Evolutionary conservation across 2,797 vertebrate genomes (phyloP).

Genomic region (Monodelphis domestica): DNA sequence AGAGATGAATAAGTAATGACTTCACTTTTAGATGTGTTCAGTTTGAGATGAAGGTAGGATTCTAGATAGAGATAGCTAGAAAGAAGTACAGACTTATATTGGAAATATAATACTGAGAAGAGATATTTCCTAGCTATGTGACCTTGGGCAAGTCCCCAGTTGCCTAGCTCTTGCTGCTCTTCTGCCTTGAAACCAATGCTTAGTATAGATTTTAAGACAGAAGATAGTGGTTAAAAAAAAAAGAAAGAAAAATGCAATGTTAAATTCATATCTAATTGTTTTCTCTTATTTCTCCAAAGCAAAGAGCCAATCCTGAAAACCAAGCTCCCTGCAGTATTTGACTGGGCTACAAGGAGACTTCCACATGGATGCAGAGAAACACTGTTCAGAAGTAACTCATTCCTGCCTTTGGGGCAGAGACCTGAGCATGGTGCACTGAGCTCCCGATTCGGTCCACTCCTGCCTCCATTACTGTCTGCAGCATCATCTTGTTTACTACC

Average conservation of each 20-base stretch:
- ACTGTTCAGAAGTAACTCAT: not conserved
- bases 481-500: accelerated
- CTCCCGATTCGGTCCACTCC: not conserved
- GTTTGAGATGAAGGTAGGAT: not conserved
- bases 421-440: not conserved
- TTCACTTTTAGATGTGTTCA: not conserved
- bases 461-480: not conserved
- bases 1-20: not conserved
- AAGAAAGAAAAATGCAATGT: no score
- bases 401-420: conserved; percentile 17
- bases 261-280: conserved; percentile 6
- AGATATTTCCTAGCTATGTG: no score
- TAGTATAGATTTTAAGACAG: no score
- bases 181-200: no score
- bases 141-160: no score
- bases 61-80: not conserved
- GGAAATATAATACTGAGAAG: not conserved
- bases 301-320: conserved; percentile 61
- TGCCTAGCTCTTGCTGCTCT: no score
- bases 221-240: no score
- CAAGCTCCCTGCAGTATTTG: not conserved
- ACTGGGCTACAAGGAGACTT: not conserved
- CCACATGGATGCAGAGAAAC: not conserved
- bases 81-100: not conserved
- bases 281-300: conserved; percentile 67